Base-by-base conservation (phyloP, 2,797 vertebrate species). In the Coreius guichenoti region DNA sequence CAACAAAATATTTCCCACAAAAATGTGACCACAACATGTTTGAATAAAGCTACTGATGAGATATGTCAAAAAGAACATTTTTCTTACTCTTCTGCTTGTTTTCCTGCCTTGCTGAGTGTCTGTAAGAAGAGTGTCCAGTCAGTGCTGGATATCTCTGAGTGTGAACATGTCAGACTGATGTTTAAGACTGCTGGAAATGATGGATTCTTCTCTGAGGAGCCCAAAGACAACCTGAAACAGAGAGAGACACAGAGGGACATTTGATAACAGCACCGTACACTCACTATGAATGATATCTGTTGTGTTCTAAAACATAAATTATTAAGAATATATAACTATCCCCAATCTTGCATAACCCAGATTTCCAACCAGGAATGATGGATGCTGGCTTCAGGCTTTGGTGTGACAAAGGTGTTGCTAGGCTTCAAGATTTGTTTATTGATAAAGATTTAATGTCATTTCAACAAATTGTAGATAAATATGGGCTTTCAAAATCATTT, bases 181-280 rank as follows among this genome's bases (percentile, higher is more conserved):
- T 54, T 70, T 9, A 17, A 31, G 14, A 72, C 21, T 1, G 31
- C 49, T 72, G 33, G 21, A 61, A 43, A 72, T 51, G 19, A 68
- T 4, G 12, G 29, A 26, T n/a, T 69, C 11, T 54, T 17, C 12
- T n/a, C 63, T 0, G 45, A 68, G 17, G 23, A 65, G 43, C 11
- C 45, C 5, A 58, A 70, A 81, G 33, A 39, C n/a, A 82, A n/a
- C 21, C 80, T 82, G 13, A 81, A 72, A 81, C 31, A 58, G 58
- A 29, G 12, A 63, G n/a, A 26, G 16, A 19, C 1, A 67, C 29
- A 67, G 63, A 67, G 4, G 12, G 8, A 17, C 16, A 67, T 67
- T 33, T 67, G 14, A 33, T 67, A 33, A 67, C 13, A 33, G 8
- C 5, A 67, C 1, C 7, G 1, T 33, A 9, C 58, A 29, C 58